A percentile compares a stretch with the other conserved stretches of the same genome.
Evolutionary conservation across 1,140 invertebrate species (phyloP).

Genomic region (Proctacanthus coquilletti): DNA sequence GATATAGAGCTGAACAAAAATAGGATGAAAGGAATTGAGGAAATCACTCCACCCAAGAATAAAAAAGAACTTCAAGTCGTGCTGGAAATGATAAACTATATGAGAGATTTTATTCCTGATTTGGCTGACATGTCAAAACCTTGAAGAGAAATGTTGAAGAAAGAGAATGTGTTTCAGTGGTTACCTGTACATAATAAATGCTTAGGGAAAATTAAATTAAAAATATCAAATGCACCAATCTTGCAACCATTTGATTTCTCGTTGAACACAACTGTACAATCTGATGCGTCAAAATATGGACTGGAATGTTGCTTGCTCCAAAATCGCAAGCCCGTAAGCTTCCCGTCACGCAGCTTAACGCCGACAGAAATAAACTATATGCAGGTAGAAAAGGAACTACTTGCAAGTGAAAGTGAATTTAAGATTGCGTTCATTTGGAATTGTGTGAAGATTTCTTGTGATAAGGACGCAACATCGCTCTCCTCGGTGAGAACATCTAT

Average conservation of each 20-base stretch:
- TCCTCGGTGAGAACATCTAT: no score
- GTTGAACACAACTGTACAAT: conserved; percentile 14
- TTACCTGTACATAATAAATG: conserved; percentile 9
- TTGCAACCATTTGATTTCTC: conserved; percentile 19
- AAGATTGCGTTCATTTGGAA: no score
- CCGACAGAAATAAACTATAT: conserved; percentile 17
- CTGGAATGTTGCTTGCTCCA: conserved; percentile 25
- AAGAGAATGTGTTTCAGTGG: conserved; percentile 15
- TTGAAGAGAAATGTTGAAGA: conserved; percentile 12
- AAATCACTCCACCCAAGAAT: no score
- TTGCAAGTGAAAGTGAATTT: no score
- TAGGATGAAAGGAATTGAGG: no score
- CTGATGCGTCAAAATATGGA: conserved; percentile 24
- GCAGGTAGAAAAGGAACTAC: conserved; percentile 23
- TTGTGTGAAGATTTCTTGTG: no score
- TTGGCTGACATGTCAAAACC: conserved; percentile 11
- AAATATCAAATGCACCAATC: conserved; percentile 13
- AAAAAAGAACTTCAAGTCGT: no score
- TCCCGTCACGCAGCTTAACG: conserved; percentile 21
- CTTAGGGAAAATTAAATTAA: conserved; percentile 17
- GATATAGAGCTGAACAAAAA: no score
- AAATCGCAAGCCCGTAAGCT: conserved; percentile 17
- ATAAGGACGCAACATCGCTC: no score
- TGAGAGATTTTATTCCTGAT: conserved; percentile 14
- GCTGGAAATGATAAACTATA: conserved; percentile 14